Evolutionary conservation across 1,140 invertebrate genomes (phyloP).

Genomic region (Daktulosphaira vitifoliae): DNA sequence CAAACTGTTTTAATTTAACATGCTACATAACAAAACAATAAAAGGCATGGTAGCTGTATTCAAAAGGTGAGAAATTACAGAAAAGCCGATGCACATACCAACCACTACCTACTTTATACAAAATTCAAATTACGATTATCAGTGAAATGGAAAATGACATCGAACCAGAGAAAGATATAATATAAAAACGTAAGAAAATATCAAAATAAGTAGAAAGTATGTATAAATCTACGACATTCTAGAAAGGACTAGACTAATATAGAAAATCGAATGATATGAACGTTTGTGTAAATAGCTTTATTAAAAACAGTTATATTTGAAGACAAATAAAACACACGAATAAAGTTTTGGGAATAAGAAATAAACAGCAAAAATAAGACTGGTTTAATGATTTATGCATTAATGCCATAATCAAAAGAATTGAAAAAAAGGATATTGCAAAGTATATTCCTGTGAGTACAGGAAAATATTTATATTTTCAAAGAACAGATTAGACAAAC

Average conservation of each 20-base stretch:
- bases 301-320: no score
- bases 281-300: conserved; percentile 2
- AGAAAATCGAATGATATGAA: background rate
- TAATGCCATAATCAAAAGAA: background rate
- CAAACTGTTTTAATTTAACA: no score
- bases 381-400: background rate
- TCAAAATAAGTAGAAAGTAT: conserved; percentile 1
- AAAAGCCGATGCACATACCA: conserved; percentile 34
- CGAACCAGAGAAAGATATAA: conserved; percentile 5
- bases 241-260: background rate
- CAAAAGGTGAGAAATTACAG: conserved; percentile 32
- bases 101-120: conserved; percentile 34
- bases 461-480: conserved; percentile 9
- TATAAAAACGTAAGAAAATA: conserved; percentile 11
- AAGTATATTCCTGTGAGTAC: background rate
- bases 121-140: conserved; percentile 21
- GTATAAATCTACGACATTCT: background rate
- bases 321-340: conserved; percentile 8
- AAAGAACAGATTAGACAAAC: conserved; percentile 6
- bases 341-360: background rate
- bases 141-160: background rate
- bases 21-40: background rate
- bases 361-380: conserved; percentile 1
- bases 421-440: background rate
- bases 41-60: background rate